phyloP scores from a whole-genome alignment of 2,888 invertebrate genomes.

The Platypus cylindrus region DNA sequence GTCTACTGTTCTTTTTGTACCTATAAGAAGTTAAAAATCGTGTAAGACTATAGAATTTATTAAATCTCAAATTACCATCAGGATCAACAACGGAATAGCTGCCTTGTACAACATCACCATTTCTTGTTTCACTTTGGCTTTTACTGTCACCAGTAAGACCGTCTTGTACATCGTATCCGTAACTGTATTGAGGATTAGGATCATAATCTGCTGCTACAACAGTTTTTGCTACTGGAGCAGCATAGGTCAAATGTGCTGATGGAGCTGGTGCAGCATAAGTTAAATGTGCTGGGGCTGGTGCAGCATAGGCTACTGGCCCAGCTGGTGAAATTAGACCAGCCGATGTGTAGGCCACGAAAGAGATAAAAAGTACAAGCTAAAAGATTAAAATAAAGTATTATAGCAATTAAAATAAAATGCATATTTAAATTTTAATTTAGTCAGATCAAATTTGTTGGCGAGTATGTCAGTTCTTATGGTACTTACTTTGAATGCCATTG shows the following conservation, averaged over 20 bases:
- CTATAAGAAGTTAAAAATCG: conserved; percentile 19
- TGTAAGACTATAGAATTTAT: background rate
- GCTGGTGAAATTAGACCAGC: conserved; percentile 6
- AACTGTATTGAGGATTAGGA: conserved; percentile 41
- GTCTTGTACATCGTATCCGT: conserved; percentile 45
- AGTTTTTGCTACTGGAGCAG: conserved; percentile 19
- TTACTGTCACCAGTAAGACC: conserved; percentile 44
- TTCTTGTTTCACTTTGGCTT: conserved; percentile 45
- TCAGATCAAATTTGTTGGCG: too few species aligned
- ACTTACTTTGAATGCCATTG: conserved; percentile 14
- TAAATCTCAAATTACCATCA: conserved; percentile 37
- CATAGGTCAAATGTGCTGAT: conserved; percentile 13
- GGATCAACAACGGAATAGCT: conserved; percentile 45
- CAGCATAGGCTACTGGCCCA: conserved; percentile 18
- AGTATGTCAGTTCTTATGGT: too few species aligned
- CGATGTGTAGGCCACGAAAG: conserved; percentile 8
- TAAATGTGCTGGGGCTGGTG: conserved; percentile 22
- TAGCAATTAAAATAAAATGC: too few species aligned
- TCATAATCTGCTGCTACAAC: conserved; percentile 26
- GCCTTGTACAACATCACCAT: conserved; percentile 48
- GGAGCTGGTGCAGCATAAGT: conserved; percentile 2
- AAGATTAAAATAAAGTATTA: too few species aligned
- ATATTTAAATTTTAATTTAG: too few species aligned
- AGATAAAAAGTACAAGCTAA: conserved; percentile 6
- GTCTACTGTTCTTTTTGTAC: conserved; percentile 50